Evolutionary conservation across 1,140 invertebrate genomes (phyloP).

Genomic region (Sminthurides bifidus): DNA sequence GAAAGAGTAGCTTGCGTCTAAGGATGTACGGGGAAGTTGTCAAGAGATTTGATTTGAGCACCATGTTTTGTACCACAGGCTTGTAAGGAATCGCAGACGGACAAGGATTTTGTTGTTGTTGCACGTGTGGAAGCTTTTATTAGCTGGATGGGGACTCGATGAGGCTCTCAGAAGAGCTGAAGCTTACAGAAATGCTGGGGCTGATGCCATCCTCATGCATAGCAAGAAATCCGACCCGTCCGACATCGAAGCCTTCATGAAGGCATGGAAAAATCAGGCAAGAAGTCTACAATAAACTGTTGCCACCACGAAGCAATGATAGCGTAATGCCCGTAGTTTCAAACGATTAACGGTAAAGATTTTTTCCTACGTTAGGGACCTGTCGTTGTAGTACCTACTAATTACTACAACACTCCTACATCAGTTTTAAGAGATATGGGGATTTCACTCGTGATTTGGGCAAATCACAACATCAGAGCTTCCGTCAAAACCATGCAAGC

Average conservation of each 20-base stretch:
- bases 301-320: neutral
- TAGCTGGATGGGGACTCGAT: conserved; percentile 40
- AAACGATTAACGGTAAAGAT: neutral
- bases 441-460: conserved; percentile 41
- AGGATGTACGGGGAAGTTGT: too few relatives aligned
- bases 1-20: too few relatives aligned
- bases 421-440: conserved; percentile 37
- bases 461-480: conserved; percentile 41
- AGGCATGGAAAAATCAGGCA: conserved; percentile 38
- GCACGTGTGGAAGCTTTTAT: conserved; percentile 42
- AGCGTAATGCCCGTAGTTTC: conserved; percentile 10
- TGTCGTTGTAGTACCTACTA: conserved; percentile 41
- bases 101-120: conserved; percentile 41
- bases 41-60: too few relatives aligned
- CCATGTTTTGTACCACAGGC: too few relatives aligned
- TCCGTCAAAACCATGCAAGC: conserved; percentile 40
- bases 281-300: neutral
- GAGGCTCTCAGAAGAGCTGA: conserved; percentile 40
- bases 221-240: conserved; percentile 40
- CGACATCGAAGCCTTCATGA: conserved; percentile 41
- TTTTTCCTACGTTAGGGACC: conserved; percentile 36
- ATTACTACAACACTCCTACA: conserved; percentile 40
- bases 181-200: conserved; percentile 40
- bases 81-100: conserved; percentile 40
- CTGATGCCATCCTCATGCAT: conserved; percentile 42